Conservation (phyloP, 2,797 vertebrate species). For the Sardinella longiceps region DNA sequence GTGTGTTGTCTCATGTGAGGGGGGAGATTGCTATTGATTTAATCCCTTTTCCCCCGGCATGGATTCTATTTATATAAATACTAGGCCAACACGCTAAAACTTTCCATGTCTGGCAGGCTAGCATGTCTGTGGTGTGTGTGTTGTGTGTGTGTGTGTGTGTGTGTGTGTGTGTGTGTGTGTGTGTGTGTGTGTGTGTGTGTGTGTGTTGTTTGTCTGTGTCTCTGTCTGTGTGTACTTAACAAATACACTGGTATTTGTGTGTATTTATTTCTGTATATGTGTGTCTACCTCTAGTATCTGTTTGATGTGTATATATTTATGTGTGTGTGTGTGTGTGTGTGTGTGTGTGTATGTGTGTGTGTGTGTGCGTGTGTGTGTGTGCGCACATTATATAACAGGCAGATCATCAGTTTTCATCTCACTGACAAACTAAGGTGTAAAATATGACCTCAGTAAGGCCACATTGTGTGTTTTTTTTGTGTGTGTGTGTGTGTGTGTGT, state of each 20-base stretch:
- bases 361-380: not conserved
- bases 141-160: conserved; percentile 18
- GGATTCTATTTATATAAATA: conserved; percentile 53
- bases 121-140: conserved; percentile 36
- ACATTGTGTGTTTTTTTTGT: conserved; percentile 26
- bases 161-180: conserved; percentile 31
- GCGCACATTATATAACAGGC: conserved; percentile 33
- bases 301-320: too few relatives aligned
- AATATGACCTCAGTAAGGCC: conserved; percentile 47
- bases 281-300: not conserved
- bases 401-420: conserved; percentile 36
- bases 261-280: not conserved
- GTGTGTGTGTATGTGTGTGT: conserved; percentile 27
- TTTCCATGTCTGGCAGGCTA: conserved; percentile 53
- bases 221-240: conserved; percentile 14
- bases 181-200: conserved; percentile 28
- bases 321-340: conserved; percentile 33
- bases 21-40: conserved; percentile 48
- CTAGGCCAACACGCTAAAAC: conserved; percentile 52
- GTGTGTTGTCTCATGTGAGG: conserved; percentile 28
- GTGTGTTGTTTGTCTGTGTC: conserved; percentile 23
- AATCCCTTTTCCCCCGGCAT: conserved; percentile 41
- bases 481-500: conserved; percentile 33
- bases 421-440: conserved; percentile 41
- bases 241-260: not conserved